Conservation (phyloP, 1,140 invertebrate species). For the Leptopilina boulardi region DNA sequence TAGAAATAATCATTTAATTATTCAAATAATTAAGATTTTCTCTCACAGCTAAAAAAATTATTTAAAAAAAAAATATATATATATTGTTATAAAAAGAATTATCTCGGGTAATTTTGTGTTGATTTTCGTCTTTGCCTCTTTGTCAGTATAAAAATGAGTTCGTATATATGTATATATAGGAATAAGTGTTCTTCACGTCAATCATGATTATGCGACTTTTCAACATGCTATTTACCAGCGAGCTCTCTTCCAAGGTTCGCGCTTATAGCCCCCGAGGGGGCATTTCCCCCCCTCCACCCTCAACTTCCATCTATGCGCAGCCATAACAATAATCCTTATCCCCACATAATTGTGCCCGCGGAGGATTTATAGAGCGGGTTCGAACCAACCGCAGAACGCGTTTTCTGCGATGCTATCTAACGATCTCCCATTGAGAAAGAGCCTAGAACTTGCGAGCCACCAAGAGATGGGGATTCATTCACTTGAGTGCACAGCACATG, state of each 20-base stretch:
- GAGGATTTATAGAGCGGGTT: conserved; percentile 70
- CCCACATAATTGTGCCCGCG: conserved; percentile 69
- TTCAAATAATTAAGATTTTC: too few relatives aligned
- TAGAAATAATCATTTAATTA: too few relatives aligned
- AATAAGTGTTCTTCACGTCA: conserved; percentile 49
- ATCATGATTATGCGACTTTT: conserved; percentile 64
- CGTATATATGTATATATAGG: not conserved
- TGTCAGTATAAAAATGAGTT: not conserved
- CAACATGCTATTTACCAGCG: conserved; percentile 65
- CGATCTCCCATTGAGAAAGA: conserved; percentile 68
- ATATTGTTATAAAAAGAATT: too few relatives aligned
- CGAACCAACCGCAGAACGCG: conserved; percentile 46
- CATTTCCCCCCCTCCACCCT: too few relatives aligned
- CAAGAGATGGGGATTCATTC: conserved; percentile 65
- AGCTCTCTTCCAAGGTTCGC: conserved; percentile 52
- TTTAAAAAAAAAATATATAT: too few relatives aligned
- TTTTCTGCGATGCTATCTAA: conserved; percentile 66
- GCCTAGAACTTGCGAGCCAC: conserved; percentile 54
- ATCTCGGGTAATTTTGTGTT: conserved; percentile 37
- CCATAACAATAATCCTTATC: conserved; percentile 71
- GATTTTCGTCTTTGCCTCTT: not conserved
- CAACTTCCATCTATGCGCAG: conserved; percentile 33
- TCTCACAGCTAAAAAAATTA: too few relatives aligned
- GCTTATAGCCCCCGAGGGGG: conserved; percentile 38
- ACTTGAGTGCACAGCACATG: conserved; percentile 35